These are phyloP conservation scores for Stigmatopora argus DNA, from an alignment of 2,113 vertebrate species.

Conservation along the genomic window DNA sequence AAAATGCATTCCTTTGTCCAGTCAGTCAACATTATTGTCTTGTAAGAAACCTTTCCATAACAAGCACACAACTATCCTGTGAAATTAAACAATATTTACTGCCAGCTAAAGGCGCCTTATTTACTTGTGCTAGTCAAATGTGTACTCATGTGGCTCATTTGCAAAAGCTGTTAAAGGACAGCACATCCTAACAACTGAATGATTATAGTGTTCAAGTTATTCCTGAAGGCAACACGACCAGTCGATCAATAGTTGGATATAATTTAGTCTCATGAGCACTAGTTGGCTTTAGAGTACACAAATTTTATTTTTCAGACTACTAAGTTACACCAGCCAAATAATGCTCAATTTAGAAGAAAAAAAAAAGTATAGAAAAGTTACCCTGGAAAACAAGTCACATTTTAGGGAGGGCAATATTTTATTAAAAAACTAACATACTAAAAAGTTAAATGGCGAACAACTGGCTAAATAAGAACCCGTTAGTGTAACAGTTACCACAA, in stretches of 20 bases:
- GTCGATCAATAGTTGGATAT: not conserved
- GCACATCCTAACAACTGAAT: not conserved
- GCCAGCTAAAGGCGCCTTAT: not conserved
- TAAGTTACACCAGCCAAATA: not conserved
- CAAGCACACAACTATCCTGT: not conserved
- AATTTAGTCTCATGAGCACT: no score
- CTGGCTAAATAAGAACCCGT: no score
- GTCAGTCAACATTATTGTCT: not conserved
- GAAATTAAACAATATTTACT: not conserved
- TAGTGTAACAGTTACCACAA: no score
- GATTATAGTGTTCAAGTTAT: not conserved
- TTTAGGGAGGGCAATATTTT: no score
- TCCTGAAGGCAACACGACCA: not conserved
- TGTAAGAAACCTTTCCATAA: not conserved
- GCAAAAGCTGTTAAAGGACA: not conserved
- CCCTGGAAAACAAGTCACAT: no score
- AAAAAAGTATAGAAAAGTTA: no score
- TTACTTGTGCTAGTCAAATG: not conserved
- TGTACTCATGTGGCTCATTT: not conserved
- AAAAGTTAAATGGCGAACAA: no score
- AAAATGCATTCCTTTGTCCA: not conserved
- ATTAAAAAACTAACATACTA: no score
- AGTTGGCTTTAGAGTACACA: not conserved
- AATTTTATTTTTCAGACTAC: no score
- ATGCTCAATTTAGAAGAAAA: not conserved